Conservation (phyloP, 2,888 invertebrate species). For the Chloroclysta siterata region DNA sequence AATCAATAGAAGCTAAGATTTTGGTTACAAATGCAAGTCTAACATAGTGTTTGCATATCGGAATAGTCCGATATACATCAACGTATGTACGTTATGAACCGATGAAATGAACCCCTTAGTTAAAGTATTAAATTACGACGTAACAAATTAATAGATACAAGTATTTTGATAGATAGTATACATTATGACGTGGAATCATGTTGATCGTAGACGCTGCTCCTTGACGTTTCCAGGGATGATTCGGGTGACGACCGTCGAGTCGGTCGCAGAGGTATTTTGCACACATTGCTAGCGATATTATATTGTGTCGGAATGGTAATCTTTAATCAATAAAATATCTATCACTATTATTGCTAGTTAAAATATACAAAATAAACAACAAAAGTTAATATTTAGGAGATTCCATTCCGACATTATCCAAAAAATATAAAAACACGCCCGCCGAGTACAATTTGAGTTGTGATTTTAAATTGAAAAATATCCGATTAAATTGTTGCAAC, state of each 20-base stretch:
- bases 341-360: constrained; percentile 16
- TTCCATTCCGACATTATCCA: constrained; percentile 70
- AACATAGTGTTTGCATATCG: constrained; percentile 33
- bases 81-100: neutral
- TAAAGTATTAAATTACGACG: constrained; percentile 35
- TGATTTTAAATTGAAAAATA: constrained; percentile 12
- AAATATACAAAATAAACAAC: neutral
- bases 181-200: constrained; percentile 23
- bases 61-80: neutral
- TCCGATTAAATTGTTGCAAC: constrained; percentile 47
- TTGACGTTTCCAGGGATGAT: constrained; percentile 65
- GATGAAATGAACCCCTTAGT: constrained; percentile 17
- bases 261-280: constrained; percentile 71
- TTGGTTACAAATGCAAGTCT: constrained; percentile 26
- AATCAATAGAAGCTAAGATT: constrained; percentile 24
- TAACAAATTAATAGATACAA: constrained; percentile 40
- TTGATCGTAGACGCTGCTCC: constrained; percentile 39
- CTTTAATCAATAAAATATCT: constrained; percentile 3
- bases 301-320: constrained; percentile 67
- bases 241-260: constrained; percentile 68
- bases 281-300: constrained; percentile 82
- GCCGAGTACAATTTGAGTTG: constrained; percentile 71
- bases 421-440: constrained; percentile 68
- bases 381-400: constrained; percentile 30
- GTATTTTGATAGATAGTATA: constrained; percentile 32